Percentiles rank a stretch among this genome's conserved stretches.
phyloP scores from a whole-genome alignment of 2,797 vertebrate genomes.

The Staurois parvus region DNA sequence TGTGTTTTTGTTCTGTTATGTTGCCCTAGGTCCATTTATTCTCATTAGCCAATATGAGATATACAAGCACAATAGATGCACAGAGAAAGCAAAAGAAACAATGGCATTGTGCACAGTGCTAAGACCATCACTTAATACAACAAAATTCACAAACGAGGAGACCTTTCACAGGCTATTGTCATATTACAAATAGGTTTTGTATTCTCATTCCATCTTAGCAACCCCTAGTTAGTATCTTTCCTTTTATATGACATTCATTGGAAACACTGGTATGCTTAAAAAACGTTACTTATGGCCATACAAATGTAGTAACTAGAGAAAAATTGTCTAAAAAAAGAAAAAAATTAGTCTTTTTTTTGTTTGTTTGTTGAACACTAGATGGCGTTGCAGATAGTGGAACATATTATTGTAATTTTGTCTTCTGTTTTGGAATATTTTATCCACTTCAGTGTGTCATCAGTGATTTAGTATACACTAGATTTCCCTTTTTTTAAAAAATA shows the following conservation, averaged over 20 bases:
- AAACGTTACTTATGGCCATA: too few species aligned
- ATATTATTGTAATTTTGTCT: too few species aligned
- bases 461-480: too few species aligned
- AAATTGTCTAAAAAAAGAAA: too few species aligned
- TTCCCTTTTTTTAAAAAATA: too few species aligned
- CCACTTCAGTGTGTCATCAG: too few species aligned
- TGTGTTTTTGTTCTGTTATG: neutral
- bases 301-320: too few species aligned
- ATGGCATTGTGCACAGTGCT: slow-evolving; percentile 25
- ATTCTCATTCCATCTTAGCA: neutral
- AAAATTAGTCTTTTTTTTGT: too few species aligned
- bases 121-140: neutral
- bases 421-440: too few species aligned
- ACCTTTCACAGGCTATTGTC: slow-evolving; percentile 33
- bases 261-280: neutral
- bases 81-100: slow-evolving; percentile 30
- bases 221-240: neutral
- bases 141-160: neutral
- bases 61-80: neutral
- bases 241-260: neutral
- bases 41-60: neutral
- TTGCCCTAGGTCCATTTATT: neutral
- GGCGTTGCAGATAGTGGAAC: too few species aligned
- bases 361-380: too few species aligned
- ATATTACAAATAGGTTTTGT: slow-evolving; percentile 15